Conservation (phyloP, 2,888 invertebrate species). For the Lithophane leautieri region DNA sequence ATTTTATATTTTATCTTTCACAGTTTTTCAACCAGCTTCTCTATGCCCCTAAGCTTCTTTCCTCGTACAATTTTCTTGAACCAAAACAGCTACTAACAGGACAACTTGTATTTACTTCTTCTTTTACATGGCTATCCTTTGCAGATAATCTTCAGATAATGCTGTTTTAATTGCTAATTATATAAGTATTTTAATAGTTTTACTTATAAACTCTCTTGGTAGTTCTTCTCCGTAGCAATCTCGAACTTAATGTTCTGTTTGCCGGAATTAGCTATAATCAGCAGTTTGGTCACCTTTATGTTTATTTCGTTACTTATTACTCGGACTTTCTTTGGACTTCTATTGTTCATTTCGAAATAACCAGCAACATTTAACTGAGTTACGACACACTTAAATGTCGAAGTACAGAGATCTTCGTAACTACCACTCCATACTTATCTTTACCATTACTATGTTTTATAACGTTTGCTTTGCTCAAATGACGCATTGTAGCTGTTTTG, state of each 20-base stretch:
- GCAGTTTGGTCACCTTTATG: conserved; percentile 16
- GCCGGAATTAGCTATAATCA: conserved; percentile 2
- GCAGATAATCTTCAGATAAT: conserved; percentile 27
- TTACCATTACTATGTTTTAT: conserved; percentile 41
- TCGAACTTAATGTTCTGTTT: neutral
- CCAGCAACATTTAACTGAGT: conserved; percentile 55
- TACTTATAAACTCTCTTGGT: conserved; percentile 4
- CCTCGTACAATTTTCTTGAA: conserved; percentile 1
- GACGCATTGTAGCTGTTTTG: conserved; percentile 7
- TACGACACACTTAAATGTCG: conserved; percentile 59
- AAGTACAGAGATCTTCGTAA: conserved; percentile 50
- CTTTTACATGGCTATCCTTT: conserved; percentile 1
- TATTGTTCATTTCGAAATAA: conserved; percentile 56
- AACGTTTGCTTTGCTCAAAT: conserved; percentile 29
- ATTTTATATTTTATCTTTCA: conserved; percentile 15
- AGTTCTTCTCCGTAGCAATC: conserved; percentile 2
- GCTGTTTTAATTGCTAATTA: conserved; percentile 34
- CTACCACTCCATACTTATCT: conserved; percentile 32
- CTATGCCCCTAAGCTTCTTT: conserved; percentile 26
- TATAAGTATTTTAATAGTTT: conserved; percentile 21
- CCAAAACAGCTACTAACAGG: neutral
- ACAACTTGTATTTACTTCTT: conserved; percentile 6
- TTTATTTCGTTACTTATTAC: conserved; percentile 46
- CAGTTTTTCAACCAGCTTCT: conserved; percentile 15
- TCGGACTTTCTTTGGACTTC: conserved; percentile 43